Conservation (phyloP, 2,797 vertebrate species). For the Sebastes hopkinsi region DNA sequence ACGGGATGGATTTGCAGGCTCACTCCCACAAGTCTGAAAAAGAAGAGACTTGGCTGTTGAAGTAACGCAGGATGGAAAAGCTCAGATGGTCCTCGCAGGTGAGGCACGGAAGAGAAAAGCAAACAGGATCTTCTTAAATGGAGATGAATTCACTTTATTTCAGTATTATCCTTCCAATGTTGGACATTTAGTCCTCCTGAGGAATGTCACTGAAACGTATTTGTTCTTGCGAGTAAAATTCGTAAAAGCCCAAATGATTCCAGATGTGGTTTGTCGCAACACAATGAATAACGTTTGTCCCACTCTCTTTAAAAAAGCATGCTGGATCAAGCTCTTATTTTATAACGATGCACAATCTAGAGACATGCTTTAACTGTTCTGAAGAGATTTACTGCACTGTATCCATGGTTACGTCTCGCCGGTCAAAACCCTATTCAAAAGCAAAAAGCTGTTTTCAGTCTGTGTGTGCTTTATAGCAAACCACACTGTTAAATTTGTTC, state of each 20-base stretch:
- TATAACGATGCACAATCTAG: slow-evolving; percentile 20
- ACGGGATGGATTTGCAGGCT: background rate
- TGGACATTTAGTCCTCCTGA: background rate
- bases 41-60: background rate
- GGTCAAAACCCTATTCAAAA: slow-evolving; percentile 37
- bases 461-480: slow-evolving; percentile 35
- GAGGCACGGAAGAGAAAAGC: background rate
- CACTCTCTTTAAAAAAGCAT: background rate
- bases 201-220: background rate
- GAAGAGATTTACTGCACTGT: slow-evolving; percentile 50
- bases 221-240: slow-evolving; percentile 15
- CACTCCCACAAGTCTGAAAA: background rate
- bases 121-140: too few relatives aligned
- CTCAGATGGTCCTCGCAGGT: background rate
- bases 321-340: slow-evolving; percentile 3
- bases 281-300: slow-evolving; percentile 5
- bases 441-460: slow-evolving; percentile 26
- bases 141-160: background rate
- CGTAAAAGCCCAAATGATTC: slow-evolving; percentile 23
- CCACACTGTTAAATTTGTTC: slow-evolving; percentile 24
- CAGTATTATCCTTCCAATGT: background rate
- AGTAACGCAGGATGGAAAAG: background rate
- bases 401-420: slow-evolving; percentile 59
- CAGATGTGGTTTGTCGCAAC: slow-evolving; percentile 39
- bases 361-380: slow-evolving; percentile 13